phyloP scores from a whole-genome alignment of 2,797 vertebrate species.

The Centroberyx gerrardi region DNA sequence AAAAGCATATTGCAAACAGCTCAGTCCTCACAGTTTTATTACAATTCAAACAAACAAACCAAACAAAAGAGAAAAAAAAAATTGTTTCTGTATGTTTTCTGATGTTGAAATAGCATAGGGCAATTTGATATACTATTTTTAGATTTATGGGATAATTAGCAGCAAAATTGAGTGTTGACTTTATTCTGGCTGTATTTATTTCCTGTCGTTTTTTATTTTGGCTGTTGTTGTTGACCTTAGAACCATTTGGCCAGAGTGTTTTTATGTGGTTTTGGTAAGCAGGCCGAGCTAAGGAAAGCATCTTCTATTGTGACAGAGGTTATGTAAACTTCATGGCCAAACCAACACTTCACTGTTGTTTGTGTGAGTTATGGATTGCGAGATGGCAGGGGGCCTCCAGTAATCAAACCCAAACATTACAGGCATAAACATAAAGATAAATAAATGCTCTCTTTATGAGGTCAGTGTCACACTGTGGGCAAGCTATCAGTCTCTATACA shows the following conservation, averaged over 20 bases:
- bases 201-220: conserved; percentile 40
- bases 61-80: conserved; percentile 43
- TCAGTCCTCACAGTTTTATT: conserved; percentile 85
- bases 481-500: conserved; percentile 77
- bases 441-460: conserved; percentile 84
- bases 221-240: conserved; percentile 53
- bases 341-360: conserved; percentile 86
- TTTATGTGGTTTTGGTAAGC: conserved; percentile 58
- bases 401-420: conserved; percentile 77
- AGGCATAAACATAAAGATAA: conserved; percentile 80
- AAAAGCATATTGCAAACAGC: conserved; percentile 85
- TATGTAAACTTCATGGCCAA: conserved; percentile 88
- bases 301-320: conserved; percentile 85
- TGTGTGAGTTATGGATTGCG: conserved; percentile 82
- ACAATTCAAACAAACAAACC: conserved; percentile 72
- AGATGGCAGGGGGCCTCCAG: conserved; percentile 74
- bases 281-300: conserved; percentile 70
- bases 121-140: conserved; percentile 56
- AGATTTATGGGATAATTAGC: conserved; percentile 78
- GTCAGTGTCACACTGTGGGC: conserved; percentile 82
- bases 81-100: conserved; percentile 41
- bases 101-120: conserved; percentile 63
- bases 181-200: conserved; percentile 33
- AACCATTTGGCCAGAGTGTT: conserved; percentile 56
- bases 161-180: conserved; percentile 76